These are phyloP conservation scores for Apolygus lucorum DNA, from an alignment of 1,140 invertebrate species.

Conservation along the genomic window DNA sequence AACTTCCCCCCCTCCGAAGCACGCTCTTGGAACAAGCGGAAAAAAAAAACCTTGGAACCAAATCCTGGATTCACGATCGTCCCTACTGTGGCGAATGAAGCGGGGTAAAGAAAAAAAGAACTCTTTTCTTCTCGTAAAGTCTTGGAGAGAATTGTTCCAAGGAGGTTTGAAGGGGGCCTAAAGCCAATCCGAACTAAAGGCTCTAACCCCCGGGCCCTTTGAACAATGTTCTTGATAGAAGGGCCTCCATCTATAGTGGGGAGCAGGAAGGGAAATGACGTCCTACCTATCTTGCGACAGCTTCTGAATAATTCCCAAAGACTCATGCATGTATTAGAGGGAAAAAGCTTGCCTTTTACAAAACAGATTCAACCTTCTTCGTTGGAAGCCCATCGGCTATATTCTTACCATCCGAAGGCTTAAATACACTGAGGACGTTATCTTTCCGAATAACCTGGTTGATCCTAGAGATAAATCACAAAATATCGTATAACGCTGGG, in stretches of 20 bases:
- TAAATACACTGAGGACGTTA: too few relatives aligned
- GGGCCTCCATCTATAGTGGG: not conserved
- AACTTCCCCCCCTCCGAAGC: not conserved
- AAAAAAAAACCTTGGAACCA: not conserved
- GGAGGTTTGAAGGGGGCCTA: not conserved
- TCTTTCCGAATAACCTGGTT: not conserved
- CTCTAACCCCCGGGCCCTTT: not conserved
- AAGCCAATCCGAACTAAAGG: conserved; percentile 9
- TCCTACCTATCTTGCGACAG: conserved; percentile 8
- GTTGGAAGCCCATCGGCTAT: not conserved
- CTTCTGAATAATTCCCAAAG: conserved; percentile 13
- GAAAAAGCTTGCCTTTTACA: conserved; percentile 4
- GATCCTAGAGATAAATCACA: not conserved
- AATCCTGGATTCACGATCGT: conserved; percentile 7
- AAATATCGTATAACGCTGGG: not conserved
- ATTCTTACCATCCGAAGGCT: too few relatives aligned
- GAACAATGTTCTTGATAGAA: conserved; percentile 13
- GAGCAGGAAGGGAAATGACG: not conserved
- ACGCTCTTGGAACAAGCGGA: not conserved
- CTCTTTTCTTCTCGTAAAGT: conserved; percentile 10
- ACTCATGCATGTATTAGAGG: conserved; percentile 11
- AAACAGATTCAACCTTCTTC: not conserved
- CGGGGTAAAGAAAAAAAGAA: not conserved
- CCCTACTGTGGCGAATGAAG: not conserved
- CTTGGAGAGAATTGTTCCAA: conserved; percentile 8